Percentiles rank a stretch among this genome's conserved stretches.
These are phyloP conservation scores for Chrysocyon brachyurus DNA, from an alignment of 2,797 vertebrate species.

Conservation along the genomic window DNA sequence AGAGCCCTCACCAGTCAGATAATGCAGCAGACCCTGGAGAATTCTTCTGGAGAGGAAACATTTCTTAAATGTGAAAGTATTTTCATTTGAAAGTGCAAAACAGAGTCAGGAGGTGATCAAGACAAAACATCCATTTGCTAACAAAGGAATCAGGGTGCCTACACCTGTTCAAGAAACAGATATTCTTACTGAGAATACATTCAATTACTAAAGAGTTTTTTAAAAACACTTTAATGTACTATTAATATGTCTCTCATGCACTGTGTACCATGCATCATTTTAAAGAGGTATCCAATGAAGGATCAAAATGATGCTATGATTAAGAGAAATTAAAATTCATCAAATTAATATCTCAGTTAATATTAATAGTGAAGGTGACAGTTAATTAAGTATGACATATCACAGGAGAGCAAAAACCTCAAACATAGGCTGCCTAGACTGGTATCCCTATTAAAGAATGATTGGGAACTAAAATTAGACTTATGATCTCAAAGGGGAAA, in stretches of 20 bases:
- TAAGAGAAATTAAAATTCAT: slow-evolving; percentile 85
- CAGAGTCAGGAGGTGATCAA: slow-evolving; percentile 76
- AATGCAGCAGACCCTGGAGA: slow-evolving; percentile 48
- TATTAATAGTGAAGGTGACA: slow-evolving; percentile 82
- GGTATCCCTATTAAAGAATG: slow-evolving; percentile 68
- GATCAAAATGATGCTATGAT: slow-evolving; percentile 82
- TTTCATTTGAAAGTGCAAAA: slow-evolving; percentile 76
- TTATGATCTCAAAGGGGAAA: not conserved
- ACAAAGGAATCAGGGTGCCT: slow-evolving; percentile 66
- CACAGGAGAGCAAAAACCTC: slow-evolving; percentile 76
- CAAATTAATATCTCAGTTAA: slow-evolving; percentile 82
- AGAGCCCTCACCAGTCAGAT: not conserved
- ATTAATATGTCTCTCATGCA: slow-evolving; percentile 73
- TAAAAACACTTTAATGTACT: slow-evolving; percentile 60
- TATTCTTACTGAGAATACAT: slow-evolving; percentile 70
- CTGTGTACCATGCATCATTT: slow-evolving; percentile 65
- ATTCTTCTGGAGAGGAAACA: slow-evolving; percentile 60
- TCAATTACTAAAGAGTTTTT: slow-evolving; percentile 68
- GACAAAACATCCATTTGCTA: slow-evolving; percentile 77
- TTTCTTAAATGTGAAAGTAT: slow-evolving; percentile 76
- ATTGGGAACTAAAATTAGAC: slow-evolving; percentile 68
- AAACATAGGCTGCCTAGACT: slow-evolving; percentile 64
- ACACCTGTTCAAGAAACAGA: slow-evolving; percentile 71
- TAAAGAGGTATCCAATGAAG: slow-evolving; percentile 73
- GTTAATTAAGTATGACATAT: slow-evolving; percentile 85